Evolutionary conservation across 2,113 vertebrate species (phyloP).

Genomic region (Chamaea fasciata): DNA sequence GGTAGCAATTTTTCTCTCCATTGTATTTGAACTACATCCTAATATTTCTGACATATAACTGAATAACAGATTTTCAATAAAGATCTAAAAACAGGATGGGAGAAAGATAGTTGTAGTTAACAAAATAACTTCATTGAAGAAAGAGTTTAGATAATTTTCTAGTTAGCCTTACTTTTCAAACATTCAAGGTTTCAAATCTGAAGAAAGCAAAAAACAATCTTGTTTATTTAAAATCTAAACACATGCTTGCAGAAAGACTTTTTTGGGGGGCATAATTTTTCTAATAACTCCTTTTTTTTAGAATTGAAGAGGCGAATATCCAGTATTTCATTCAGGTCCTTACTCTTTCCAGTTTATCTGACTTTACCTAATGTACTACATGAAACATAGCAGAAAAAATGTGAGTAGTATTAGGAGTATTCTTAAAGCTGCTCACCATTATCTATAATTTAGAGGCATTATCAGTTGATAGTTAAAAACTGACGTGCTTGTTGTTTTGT

Average conservation of each 20-base stretch:
- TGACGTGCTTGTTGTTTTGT: neutral
- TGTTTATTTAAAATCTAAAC: neutral
- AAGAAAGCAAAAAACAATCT: neutral
- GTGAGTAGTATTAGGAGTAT: neutral
- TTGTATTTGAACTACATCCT: neutral
- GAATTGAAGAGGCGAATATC: neutral
- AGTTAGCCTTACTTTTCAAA: neutral
- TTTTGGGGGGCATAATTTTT: fast-evolving
- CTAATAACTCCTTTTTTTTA: neutral
- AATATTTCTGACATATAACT: neutral
- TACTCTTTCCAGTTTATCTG: neutral
- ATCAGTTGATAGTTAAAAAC: neutral
- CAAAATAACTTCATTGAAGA: neutral
- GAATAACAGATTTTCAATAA: neutral
- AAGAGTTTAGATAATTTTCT: neutral
- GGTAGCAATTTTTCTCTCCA: neutral
- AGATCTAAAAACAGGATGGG: neutral
- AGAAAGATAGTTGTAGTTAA: neutral
- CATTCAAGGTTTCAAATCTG: neutral
- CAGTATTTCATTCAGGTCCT: neutral
- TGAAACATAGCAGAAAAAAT: neutral
- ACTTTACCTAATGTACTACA: neutral
- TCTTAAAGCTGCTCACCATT: neutral
- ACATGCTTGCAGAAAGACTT: neutral
- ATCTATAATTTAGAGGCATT: conserved; percentile 4